Evolutionary conservation across 2,113 vertebrate species (phyloP), one percentile per base, ranked within the genome.

Genomic region (Amphilophus citrinellus): DNA sequence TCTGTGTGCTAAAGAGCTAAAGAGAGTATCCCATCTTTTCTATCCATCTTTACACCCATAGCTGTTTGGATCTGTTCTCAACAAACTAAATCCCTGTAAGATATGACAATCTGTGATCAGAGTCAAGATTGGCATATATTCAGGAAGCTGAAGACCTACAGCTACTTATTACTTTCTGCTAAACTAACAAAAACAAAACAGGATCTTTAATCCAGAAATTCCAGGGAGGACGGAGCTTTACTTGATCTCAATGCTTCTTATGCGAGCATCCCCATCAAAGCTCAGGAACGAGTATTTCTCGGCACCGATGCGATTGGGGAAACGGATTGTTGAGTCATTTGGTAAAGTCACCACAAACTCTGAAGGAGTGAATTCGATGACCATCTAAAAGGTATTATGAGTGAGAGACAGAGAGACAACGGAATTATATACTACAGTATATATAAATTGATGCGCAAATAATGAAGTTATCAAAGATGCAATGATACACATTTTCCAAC

Each of bases 221-320:
- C 11, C 18, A 3, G 18, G 76, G 7, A 44, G 2, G 37, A 0
- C 9, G 22, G 1, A 15, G 11, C 37, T 90, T 86, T 95, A 97
- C 39, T 94, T 93, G 73, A 96, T 91, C 22, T 95, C 83, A 1
- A 97, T 0, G 57, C 89, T 87, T 1, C 1, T 61, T 78, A 97
- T 85, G 87, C 91, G 94, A 66, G 39, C 92, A 0, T 94, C 95
- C 0, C 95, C 96, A 0, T 92, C 80, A 8, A 96, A 86, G 57
- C 61, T 81, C 6, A 96, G 17, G 86, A 82, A 61, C 0, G 77
- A 89, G 89, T 95, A 95, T 83, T 96, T 96, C 30, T 96, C 93
- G 0, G 81, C 89, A 0, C 92, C 94, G 0, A 84, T 65, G 58
- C 96, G 95, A 82, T 97, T 97, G n/a, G 96, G 95, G 86, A 96